Evolutionary conservation across 2,113 vertebrate species (phyloP), one percentile per base, ranked within the genome.

Genomic region (Petrocephalus microphthalmus): DNA sequence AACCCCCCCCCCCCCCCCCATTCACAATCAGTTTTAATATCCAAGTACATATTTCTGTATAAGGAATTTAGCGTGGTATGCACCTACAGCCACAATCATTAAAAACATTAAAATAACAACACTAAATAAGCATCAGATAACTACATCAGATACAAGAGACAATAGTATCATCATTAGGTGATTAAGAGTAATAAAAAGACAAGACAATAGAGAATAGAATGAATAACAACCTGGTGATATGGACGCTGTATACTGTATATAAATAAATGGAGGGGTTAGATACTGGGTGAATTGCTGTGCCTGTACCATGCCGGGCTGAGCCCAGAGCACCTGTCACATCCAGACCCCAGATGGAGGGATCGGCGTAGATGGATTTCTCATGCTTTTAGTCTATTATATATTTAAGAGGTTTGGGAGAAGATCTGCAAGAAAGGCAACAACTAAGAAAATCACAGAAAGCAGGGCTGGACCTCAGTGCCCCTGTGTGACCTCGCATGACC

Each of bases 91-190:
- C n/a, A 25, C 60, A 11, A 64, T n/a, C 10, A 64, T 64, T 25
- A 25, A 25, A 25, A 64, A 64, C 57, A 64, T 64, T 7, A 22
- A 60, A 25, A 60, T 60, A 8, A 60, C n/a, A 60, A 60, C 22
- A 10, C 7, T 64, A 64, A 64, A 64, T 64, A 64, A 64, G 60
- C 60, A 11, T 2, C 25, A 7, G 11, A 29, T 64, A 64, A 25
- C 60, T 25, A 25, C 60, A 11, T n/a, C 60, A 64, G 60, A 64
- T 64, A 64, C 60, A 64, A 64, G 0, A 25, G n/a, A 64, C 60
- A 64, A 64, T 92, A 91, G 91, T 90, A 92, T 91, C 91, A 92
- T 85, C 90, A 90, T 86, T 88, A 88, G 87, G 19, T 88, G 90
- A 92, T 91, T 78, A 88, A 91, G 89, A 74, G 89, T n/a, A 25